A percentile compares a stretch with the other conserved stretches of the same genome.
These are phyloP conservation scores for Diorhabda elongata DNA, from an alignment of 1,140 invertebrate genomes.

Conservation along the genomic window DNA sequence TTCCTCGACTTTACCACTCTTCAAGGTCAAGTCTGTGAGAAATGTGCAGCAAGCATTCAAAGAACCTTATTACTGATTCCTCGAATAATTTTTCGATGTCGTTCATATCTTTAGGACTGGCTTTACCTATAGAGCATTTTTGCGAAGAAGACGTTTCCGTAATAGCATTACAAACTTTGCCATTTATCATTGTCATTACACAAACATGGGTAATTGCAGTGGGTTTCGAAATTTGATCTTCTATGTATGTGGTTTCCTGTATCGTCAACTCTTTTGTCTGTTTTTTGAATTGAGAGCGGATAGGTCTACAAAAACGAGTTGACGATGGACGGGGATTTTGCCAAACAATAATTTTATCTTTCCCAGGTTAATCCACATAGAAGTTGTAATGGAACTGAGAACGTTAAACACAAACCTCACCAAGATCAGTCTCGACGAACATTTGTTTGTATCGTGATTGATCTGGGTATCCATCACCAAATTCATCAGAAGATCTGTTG, in stretches of 20 bases:
- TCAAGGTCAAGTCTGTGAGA: slow-evolving; percentile 11
- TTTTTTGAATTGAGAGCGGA: background rate
- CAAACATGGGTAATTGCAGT: background rate
- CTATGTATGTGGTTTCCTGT: background rate
- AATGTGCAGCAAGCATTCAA: slow-evolving; percentile 18
- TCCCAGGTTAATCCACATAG: background rate
- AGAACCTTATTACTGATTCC: slow-evolving; percentile 13
- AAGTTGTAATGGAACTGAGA: background rate
- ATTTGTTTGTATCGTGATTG: no score
- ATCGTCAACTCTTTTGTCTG: background rate
- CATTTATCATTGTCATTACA: slow-evolving; percentile 47
- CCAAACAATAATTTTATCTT: background rate
- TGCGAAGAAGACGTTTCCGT: slow-evolving; percentile 31
- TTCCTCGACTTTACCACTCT: background rate
- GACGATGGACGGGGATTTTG: background rate
- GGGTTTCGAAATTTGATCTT: background rate
- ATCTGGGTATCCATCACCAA: no score
- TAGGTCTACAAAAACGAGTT: background rate
- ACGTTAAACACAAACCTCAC: background rate
- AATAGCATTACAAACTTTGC: slow-evolving; percentile 46
- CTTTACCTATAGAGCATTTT: slow-evolving; percentile 33
- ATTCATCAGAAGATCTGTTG: no score
- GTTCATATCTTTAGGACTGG: slow-evolving; percentile 33
- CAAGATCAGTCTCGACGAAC: no score
- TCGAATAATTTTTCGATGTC: slow-evolving; percentile 16